These are phyloP conservation scores for Cuniculus paca DNA, from an alignment of 2,797 vertebrate species.

Conservation along the genomic window DNA sequence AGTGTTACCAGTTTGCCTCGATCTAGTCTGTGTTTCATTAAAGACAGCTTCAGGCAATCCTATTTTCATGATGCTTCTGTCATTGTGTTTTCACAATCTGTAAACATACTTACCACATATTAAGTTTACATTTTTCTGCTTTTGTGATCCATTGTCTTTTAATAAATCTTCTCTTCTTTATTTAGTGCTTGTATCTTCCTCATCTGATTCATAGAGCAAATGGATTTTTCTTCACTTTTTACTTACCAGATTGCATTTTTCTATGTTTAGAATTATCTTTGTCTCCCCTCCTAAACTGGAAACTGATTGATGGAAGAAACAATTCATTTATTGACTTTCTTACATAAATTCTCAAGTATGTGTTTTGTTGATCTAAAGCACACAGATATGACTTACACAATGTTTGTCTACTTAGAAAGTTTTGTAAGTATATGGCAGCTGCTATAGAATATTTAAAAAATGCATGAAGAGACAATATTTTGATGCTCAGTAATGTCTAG, in stretches of 20 bases:
- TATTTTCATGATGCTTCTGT: background rate
- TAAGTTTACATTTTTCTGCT: background rate
- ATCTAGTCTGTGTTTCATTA: background rate
- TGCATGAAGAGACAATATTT: background rate
- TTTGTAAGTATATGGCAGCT: background rate
- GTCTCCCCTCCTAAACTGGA: background rate
- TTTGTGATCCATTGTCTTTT: background rate
- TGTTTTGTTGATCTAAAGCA: background rate
- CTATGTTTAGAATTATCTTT: background rate
- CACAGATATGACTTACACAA: background rate
- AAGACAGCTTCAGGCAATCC: background rate
- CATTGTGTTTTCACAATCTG: background rate
- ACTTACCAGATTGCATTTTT: background rate
- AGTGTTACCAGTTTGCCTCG: background rate
- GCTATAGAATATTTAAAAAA: background rate
- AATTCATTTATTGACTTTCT: background rate
- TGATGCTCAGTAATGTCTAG: rapidly evolving
- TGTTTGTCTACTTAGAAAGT: background rate
- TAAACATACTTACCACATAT: background rate
- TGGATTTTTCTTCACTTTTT: background rate
- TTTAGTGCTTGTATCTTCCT: background rate
- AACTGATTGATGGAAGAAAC: background rate
- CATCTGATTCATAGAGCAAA: background rate
- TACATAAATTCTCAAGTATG: background rate
- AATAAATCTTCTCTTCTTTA: background rate